These are phyloP conservation scores for Cladorhizidae sp. DNA, from an alignment of 37 sponge, comb jelly and placozoan genomes.

Conservation along the genomic window DNA sequence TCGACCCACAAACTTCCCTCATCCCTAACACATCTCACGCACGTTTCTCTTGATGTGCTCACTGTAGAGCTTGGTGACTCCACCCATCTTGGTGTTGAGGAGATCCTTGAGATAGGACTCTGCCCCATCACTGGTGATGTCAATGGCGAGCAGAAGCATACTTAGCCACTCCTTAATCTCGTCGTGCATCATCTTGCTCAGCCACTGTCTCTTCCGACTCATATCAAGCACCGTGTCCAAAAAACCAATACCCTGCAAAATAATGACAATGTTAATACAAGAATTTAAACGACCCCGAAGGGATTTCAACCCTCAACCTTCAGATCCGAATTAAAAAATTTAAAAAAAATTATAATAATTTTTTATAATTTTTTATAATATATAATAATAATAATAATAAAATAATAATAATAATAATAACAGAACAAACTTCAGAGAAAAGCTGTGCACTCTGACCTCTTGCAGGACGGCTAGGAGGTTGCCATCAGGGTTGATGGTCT, in stretches of 20 bases:
- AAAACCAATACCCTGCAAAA: constrained; percentile 34
- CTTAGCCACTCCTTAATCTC: constrained; percentile 46
- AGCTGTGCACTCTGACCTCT: constrained; percentile 20
- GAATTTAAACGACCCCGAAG: too few relatives aligned
- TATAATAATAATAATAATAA: neutral
- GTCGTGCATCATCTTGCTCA: constrained; percentile 11
- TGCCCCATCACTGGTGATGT: constrained; percentile 26
- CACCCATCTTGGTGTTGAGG: constrained; percentile 12
- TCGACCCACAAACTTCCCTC: too few relatives aligned
- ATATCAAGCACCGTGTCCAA: constrained; percentile 44
- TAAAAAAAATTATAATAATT: neutral
- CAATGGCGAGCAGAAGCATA: constrained; percentile 30
- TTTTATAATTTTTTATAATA: neutral
- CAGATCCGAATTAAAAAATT: too few relatives aligned
- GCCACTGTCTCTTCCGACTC: constrained; percentile 25
- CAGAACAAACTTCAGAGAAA: neutral
- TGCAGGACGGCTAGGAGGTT: constrained; percentile 43
- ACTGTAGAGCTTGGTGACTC: constrained; percentile 21
- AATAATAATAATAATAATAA: too few relatives aligned
- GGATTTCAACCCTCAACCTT: too few relatives aligned
- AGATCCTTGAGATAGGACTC: constrained; percentile 55
- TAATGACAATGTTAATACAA: neutral
- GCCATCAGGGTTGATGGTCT: constrained; percentile 16
- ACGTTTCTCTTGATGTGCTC: constrained; percentile 53
- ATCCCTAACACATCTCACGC: too few relatives aligned